Percentiles rank a stretch among this genome's conserved stretches.
Evolutionary conservation across 2,797 vertebrate species (phyloP).

Genomic region (Botia almorhae): DNA sequence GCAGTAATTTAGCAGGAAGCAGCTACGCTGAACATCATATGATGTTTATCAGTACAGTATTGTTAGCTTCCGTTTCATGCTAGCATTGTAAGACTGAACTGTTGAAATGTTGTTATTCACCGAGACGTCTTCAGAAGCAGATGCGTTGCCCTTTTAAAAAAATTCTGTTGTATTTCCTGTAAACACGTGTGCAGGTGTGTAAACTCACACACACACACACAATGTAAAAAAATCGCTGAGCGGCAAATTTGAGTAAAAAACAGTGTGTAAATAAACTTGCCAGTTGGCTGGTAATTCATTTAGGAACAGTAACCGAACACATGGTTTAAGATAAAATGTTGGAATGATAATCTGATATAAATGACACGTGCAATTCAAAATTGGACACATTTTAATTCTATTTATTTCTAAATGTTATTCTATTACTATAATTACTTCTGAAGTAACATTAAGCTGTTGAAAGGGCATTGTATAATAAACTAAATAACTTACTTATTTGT

Average conservation of each 20-base stretch:
- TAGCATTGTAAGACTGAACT: neutral
- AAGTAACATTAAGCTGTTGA: no score
- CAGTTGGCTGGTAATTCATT: slow-evolving; percentile 27
- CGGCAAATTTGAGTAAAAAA: neutral
- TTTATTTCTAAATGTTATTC: no score
- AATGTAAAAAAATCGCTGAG: neutral
- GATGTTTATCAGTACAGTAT: neutral
- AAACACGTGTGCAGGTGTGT: slow-evolving; percentile 28
- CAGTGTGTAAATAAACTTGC: neutral
- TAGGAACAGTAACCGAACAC: neutral
- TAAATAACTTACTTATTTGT: no score
- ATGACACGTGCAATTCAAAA: no score
- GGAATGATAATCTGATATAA: no score
- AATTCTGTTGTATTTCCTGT: slow-evolving; percentile 24
- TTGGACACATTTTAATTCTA: no score
- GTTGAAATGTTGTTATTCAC: slow-evolving; percentile 18
- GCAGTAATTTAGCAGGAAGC: neutral
- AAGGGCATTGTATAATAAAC: no score
- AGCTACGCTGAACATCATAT: neutral
- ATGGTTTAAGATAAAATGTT: no score
- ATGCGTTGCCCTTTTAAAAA: slow-evolving; percentile 22
- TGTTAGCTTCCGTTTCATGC: neutral
- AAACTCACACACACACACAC: neutral
- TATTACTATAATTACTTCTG: no score
- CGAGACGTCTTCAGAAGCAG: slow-evolving; percentile 15